Evolutionary conservation across 2,888 invertebrate species (phyloP).

Genomic region (Hemithea aestivaria): DNA sequence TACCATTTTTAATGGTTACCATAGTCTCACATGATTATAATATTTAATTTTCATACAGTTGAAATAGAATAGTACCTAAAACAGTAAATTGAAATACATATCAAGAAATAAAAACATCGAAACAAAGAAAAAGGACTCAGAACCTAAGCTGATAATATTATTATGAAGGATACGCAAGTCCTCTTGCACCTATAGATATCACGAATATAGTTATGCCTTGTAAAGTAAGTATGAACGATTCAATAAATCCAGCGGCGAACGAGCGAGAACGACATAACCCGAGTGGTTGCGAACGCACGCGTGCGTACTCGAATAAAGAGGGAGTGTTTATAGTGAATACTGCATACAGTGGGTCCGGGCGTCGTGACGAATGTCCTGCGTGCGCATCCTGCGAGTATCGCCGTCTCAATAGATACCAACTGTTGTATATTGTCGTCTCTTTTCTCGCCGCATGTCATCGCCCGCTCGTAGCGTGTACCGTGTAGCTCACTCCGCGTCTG

Average conservation of each 20-base stretch:
- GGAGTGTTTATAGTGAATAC: conserved; percentile 6
- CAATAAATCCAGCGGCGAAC: conserved; percentile 10
- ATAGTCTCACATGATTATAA: too few species aligned
- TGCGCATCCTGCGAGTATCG: conserved; percentile 57
- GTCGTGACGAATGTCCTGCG: conserved; percentile 49
- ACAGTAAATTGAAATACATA: too few species aligned
- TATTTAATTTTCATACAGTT: too few species aligned
- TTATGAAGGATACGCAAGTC: conserved; percentile 1
- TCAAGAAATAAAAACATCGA: too few species aligned
- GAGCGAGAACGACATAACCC: conserved; percentile 11
- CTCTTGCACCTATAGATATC: too few species aligned
- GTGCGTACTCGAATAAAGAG: conserved; percentile 11
- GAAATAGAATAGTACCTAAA: too few species aligned
- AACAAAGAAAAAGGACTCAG: too few species aligned
- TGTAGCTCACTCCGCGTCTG: conserved; percentile 66
- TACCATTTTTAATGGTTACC: too few species aligned
- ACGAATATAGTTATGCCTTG: too few species aligned
- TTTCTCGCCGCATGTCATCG: conserved; percentile 59
- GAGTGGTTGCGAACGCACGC: conserved; percentile 20
- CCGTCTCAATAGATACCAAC: conserved; percentile 31
- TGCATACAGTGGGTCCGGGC: conserved; percentile 10
- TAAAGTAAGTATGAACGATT: too few species aligned
- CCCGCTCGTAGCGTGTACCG: conserved; percentile 57
- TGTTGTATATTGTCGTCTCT: conserved; percentile 34
- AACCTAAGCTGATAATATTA: not conserved